Evolutionary conservation across 1,140 invertebrate genomes (phyloP).

Genomic region (Rhysida immarginata): DNA sequence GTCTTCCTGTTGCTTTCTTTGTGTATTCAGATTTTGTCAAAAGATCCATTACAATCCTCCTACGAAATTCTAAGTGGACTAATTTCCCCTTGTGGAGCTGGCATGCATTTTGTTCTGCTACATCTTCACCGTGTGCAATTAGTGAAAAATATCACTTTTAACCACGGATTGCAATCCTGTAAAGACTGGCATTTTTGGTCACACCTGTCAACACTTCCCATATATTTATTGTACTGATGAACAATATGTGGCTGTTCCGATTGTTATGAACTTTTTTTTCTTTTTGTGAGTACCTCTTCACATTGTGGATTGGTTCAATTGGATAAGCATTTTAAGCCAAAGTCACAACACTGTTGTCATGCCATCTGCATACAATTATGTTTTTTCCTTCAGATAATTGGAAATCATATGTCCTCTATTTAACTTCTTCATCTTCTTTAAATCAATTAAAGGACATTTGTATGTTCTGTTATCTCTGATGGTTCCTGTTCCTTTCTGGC

Average conservation of each 20-base stretch:
- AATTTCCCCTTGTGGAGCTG: conserved; percentile 19
- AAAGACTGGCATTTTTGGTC: conserved; percentile 14
- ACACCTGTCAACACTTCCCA: neutral
- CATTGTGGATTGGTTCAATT: no score
- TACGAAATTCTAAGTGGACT: conserved; percentile 15
- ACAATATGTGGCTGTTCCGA: conserved; percentile 18
- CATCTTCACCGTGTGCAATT: no score
- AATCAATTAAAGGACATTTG: no score
- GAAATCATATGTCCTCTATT: neutral
- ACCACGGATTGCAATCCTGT: conserved; percentile 19
- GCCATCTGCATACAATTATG: conserved; percentile 16
- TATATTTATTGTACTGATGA: no score
- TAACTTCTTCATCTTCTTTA: conserved; percentile 7
- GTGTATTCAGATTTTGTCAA: conserved; percentile 15
- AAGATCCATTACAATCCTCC: conserved; percentile 11
- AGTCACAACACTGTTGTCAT: conserved; percentile 19
- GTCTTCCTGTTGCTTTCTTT: no score
- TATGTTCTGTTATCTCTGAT: neutral
- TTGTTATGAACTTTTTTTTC: conserved; percentile 16
- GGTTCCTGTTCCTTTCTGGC: no score
- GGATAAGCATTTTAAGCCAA: conserved; percentile 16
- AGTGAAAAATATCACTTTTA: no score
- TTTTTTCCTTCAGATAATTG: no score
- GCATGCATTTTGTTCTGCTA: conserved; percentile 24
- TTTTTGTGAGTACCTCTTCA: no score